Evolutionary conservation across 2,888 invertebrate species (phyloP).

Genomic region (Cheilosia scutellata): DNA sequence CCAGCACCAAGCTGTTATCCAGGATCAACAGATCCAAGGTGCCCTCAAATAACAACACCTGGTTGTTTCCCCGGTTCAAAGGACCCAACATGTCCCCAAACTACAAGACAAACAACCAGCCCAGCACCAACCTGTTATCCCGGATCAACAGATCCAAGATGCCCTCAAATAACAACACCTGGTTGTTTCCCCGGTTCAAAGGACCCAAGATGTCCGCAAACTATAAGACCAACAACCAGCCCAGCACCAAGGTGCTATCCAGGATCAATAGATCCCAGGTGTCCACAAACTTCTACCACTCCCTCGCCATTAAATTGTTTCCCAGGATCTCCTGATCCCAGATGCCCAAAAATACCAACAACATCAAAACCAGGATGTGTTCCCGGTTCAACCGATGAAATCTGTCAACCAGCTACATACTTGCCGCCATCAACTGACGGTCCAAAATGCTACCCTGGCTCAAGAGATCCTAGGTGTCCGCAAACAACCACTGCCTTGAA

Average conservation of each 20-base stretch:
- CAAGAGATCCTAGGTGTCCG: slow-evolving; percentile 82
- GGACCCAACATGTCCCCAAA: slow-evolving; percentile 26
- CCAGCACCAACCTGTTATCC: slow-evolving; percentile 74
- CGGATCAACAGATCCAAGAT: slow-evolving; percentile 82
- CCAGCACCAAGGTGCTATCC: slow-evolving; percentile 80
- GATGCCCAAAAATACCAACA: slow-evolving; percentile 79
- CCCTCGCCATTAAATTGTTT: slow-evolving; percentile 80
- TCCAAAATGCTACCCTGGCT: slow-evolving; percentile 81
- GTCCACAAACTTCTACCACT: too few species aligned
- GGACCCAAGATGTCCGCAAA: slow-evolving; percentile 78
- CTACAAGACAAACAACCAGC: slow-evolving; percentile 34
- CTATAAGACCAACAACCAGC: slow-evolving; percentile 77
- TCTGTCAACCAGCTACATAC: slow-evolving; percentile 60
- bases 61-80: too few species aligned
- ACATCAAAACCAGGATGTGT: slow-evolving; percentile 77
- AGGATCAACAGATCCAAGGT: slow-evolving; percentile 78
- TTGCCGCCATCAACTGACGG: slow-evolving; percentile 76
- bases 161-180: slow-evolving; percentile 78
- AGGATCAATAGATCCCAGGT: slow-evolving; percentile 78
- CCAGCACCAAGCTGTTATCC: slow-evolving; percentile 77
- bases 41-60: slow-evolving; percentile 60
- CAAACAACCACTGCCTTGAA: slow-evolving; percentile 70
- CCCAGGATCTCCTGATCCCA: slow-evolving; percentile 80
- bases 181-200: slow-evolving; percentile 81
- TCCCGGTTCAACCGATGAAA: slow-evolving; percentile 79